Evolutionary conservation across 2,113 vertebrate genomes (phyloP), one percentile per base, ranked within the genome.

Genomic region (Leiothrix lutea): DNA sequence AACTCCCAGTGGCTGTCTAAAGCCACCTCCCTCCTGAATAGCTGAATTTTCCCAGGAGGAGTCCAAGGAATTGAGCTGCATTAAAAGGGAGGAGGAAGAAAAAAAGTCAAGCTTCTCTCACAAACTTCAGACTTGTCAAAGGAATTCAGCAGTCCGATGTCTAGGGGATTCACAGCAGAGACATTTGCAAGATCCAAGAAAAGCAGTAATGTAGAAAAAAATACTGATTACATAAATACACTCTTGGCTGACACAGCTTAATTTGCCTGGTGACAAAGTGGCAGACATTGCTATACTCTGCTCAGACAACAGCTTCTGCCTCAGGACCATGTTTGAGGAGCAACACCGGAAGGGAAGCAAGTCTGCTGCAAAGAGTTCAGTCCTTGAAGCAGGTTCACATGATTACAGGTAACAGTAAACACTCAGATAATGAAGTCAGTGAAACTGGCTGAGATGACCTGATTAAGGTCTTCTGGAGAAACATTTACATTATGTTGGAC

Each of bases 281-380:
- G 26, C 53, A 65, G 61, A 24, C 19, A n/a, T 17, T 0, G 1
- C 28, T 54, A 40, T 4, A 14, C 7, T 10, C 14, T 38, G 29
- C 71, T 51, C 36, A 58, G 12, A 29, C 1, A 9, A 45, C 8
- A n/a, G 35, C 45, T 69, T 29, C 38, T 73, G n/a, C 73, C 44
- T 44, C 51, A 56, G 29, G 29, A 69, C 8, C 42, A 31, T 0
- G 3, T 22, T 10, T 48, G 47, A 29, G 42, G 21, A 80, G 20
- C 57, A 79, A 25, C 36, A 70, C 6, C 6, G 6, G 53, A 65
- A 73, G 12, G 35, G 12, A 82, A 74, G 12, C 14, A 25, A 66
- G 21, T 8, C 40, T 18, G 4, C 28, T 48, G 28, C 14, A 38
- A 48, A 36, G 10, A 73, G 26, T 56, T 82, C 66, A 74, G 8